Evolutionary conservation across 2,888 invertebrate genomes (phyloP), one percentile per base, ranked within the genome.

Genomic region (Pristionchus fissidentatus): DNA sequence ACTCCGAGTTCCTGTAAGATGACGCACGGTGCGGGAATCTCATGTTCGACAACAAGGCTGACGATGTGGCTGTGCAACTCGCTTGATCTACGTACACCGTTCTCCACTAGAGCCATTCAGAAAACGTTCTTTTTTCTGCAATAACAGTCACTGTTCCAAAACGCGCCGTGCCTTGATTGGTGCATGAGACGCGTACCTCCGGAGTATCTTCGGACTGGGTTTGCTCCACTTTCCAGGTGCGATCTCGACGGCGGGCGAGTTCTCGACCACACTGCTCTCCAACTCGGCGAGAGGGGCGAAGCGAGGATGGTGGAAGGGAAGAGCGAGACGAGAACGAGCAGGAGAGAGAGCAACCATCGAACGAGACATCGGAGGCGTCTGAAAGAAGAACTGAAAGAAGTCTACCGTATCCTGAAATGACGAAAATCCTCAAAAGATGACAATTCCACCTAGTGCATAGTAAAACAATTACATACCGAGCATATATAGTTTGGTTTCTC

Each of bases 181-280:
- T n/a, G n/a, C n/a, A n/a, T n/a, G n/a, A n/a, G n/a, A n/a, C n/a
- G 7, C 32, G 13, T 8, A 83, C 83, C 83, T 83, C 41, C 83
- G 70, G 0, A 73, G 52, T 19, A 81, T 60, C 62, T 83, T 83
- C 29, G 83, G 83, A 32, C 83, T 83, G 43, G 46, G 32, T 26
- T 70, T 70, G 22, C 75, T 77, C 57, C 57, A 83, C 43, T 83
- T 55, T 7, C 75, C 83, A 26, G 88, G 88, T 8, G 86, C 82
- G 32, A 87, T n/a, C 79, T 88, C 89, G 49, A 89, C 89, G 15
- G 86, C 86, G 8, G 89, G 89, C 15, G 86, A 86, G 84, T 89
- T 87, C 60, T 85, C 89, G n/a, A 88, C 88, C 8, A 85, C 84
- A 3, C 84, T 84, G 19, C 86, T 85, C 77, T 88, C 89, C 83